These are phyloP conservation scores for Polymixis lichenea DNA, from an alignment of 2,888 invertebrate species.

Conservation along the genomic window DNA sequence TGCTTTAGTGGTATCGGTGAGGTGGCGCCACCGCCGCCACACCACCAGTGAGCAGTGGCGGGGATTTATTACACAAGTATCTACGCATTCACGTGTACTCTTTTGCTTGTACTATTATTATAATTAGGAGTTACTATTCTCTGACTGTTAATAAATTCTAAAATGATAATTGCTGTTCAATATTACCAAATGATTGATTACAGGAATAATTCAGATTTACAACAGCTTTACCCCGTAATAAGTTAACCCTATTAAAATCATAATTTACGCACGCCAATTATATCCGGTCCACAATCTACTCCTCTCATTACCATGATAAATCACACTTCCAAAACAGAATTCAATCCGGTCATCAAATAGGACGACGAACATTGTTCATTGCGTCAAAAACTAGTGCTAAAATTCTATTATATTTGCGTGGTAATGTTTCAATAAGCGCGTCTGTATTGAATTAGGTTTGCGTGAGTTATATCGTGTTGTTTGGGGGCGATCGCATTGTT, in stretches of 20 bases:
- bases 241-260: slow-evolving; percentile 28
- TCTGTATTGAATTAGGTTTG: slow-evolving; percentile 63
- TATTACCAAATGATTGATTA: slow-evolving; percentile 35
- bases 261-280: slow-evolving; percentile 35
- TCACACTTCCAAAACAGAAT: slow-evolving; percentile 37
- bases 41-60: neutral
- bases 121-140: neutral
- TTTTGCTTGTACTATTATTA: neutral
- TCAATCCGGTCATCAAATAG: slow-evolving; percentile 33
- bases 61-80: slow-evolving; percentile 38
- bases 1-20: slow-evolving; percentile 42
- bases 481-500: slow-evolving; percentile 63
- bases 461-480: slow-evolving; percentile 68
- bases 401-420: slow-evolving; percentile 42
- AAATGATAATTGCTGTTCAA: slow-evolving; percentile 10
- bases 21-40: slow-evolving; percentile 10
- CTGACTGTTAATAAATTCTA: neutral
- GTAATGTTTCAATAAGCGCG: slow-evolving; percentile 58
- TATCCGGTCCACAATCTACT: slow-evolving; percentile 14
- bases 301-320: slow-evolving; percentile 39
- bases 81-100: slow-evolving; percentile 18
- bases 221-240: slow-evolving; percentile 28
- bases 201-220: slow-evolving; percentile 26
- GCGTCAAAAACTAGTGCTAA: slow-evolving; percentile 50
- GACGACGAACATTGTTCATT: slow-evolving; percentile 30